Conservation (phyloP, 2,888 invertebrate genomes). For the Leptopilina drosophilae region DNA sequence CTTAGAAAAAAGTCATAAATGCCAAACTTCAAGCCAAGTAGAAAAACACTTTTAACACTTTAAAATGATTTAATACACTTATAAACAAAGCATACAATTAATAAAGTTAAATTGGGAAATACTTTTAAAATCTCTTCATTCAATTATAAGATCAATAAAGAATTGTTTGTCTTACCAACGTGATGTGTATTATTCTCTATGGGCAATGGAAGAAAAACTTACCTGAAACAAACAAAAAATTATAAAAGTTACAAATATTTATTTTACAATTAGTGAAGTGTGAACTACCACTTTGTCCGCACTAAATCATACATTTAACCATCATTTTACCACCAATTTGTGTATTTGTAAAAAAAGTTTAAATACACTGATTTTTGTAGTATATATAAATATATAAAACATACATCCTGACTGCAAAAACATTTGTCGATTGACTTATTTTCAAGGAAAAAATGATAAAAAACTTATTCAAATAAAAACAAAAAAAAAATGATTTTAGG, state of each 20-base stretch:
- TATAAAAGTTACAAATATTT: neutral
- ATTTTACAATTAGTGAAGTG: too few relatives aligned
- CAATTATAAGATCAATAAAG: neutral
- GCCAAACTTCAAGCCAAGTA: neutral
- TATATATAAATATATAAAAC: too few relatives aligned
- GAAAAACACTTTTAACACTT: neutral
- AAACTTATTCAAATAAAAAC: too few relatives aligned
- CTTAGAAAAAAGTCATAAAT: neutral
- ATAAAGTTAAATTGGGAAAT: neutral
- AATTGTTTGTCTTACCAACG: constrained; percentile 8
- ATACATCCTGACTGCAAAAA: too few relatives aligned
- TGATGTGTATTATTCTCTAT: neutral
- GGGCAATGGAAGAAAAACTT: neutral
- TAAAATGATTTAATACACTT: neutral
- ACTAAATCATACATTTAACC: neutral
- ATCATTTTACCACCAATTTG: too few relatives aligned
- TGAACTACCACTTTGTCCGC: neutral
- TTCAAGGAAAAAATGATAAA: too few relatives aligned
- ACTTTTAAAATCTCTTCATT: neutral
- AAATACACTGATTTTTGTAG: too few relatives aligned
- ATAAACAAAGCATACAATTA: too few relatives aligned
- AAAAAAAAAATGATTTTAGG: too few relatives aligned
- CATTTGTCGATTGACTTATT: too few relatives aligned
- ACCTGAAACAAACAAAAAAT: constrained; percentile 30
- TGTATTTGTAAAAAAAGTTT: too few relatives aligned